These are phyloP conservation scores for Boloria euphrosyne DNA, from an alignment of 2,888 invertebrate genomes.

Conservation along the genomic window DNA sequence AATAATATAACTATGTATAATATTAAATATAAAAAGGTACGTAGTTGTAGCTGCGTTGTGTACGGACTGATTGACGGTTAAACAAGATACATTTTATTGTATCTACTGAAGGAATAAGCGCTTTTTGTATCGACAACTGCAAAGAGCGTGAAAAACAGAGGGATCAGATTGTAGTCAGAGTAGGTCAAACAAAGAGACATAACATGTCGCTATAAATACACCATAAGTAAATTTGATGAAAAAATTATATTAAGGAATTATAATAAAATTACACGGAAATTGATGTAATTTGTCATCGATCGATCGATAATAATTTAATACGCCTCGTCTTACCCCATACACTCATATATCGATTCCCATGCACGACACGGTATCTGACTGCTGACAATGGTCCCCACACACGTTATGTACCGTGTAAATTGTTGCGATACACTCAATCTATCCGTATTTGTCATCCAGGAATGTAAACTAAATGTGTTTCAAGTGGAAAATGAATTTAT, in stretches of 20 bases:
- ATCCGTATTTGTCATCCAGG: constrained; percentile 37
- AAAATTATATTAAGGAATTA: background rate
- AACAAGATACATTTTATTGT: no score
- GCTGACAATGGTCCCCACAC: constrained; percentile 56
- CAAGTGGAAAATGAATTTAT: constrained; percentile 37
- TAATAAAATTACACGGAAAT: constrained; percentile 12
- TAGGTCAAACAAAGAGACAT: no score
- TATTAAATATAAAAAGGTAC: no score
- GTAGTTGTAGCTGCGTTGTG: no score
- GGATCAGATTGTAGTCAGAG: no score
- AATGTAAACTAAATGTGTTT: constrained; percentile 32
- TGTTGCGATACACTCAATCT: constrained; percentile 46
- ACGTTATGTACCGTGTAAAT: constrained; percentile 68
- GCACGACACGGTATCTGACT: constrained; percentile 58
- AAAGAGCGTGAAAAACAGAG: no score
- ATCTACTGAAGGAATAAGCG: no score
- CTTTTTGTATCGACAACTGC: no score
- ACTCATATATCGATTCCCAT: constrained; percentile 53
- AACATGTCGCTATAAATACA: background rate
- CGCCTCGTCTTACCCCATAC: constrained; percentile 28
- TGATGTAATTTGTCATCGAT: constrained; percentile 16
- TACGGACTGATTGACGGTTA: no score
- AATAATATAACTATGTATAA: background rate
- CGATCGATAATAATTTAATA: constrained; percentile 14
- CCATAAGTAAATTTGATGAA: background rate